Base-by-base conservation (phyloP, 2,113 vertebrate genomes). In the Thermophis baileyi region DNA sequence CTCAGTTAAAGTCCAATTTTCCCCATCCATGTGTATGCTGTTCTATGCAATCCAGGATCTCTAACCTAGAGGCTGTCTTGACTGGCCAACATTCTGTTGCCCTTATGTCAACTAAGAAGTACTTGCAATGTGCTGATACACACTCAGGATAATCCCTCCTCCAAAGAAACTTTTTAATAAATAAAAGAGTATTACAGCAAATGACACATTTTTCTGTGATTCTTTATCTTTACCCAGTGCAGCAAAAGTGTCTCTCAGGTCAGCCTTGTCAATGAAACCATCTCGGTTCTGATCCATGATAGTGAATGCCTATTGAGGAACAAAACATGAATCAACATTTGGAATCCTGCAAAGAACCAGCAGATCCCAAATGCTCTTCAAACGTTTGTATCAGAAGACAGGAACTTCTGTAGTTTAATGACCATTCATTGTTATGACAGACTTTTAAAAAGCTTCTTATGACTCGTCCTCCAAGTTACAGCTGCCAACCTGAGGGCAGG, bases 271-370 rank as follows among this genome's bases (percentile, higher is more conserved):
- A 57, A 99, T 99, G 95, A 99, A 98, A 94, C 98, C 98, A 0
- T 99, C 98, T 94, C 98, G 98, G 97, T 99, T 99, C 98, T 99
- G 98, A 96, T 99, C 98, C 98, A 99, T 99, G 96, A 99, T 98
- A 95, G 98, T 99, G 93, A 99, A 99, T 92, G 98, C 98, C 98
- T 99, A 91, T 95, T 87, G 93, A 96, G 95, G 95, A 44, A 60
- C n/a, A 90, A 86, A 93, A 95, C 49, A 5, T 18, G 18, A 16
- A 47, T 86, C 22, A 35, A 16, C 4, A 35, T 22, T 49, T 12
- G 11, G 3, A 14, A 51, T 35, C n/a, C 16, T 40, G 40, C 30
- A 47, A 14, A 2, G 35, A 27, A 47, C 27, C 16, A 46, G 3
- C 0, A 30, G 35, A 30, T 7, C 90, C 25, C 3, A 1, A 40